Conservation (phyloP, 2,797 vertebrate species). For the Sebastes elongatus region DNA sequence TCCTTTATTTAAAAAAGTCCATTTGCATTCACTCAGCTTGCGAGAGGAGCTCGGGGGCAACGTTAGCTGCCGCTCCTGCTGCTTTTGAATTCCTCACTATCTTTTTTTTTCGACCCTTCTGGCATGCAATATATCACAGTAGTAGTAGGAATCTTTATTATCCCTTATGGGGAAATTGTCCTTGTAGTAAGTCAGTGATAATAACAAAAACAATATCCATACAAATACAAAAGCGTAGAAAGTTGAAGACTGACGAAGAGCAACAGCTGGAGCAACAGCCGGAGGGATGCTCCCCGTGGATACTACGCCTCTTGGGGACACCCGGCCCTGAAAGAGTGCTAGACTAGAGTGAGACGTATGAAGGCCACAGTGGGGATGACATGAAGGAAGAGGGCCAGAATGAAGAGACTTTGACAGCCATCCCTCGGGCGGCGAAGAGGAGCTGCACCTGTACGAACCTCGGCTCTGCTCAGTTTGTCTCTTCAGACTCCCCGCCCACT, state of each 20-base stretch:
- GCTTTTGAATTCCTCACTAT: constrained; percentile 62
- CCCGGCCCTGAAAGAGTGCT: constrained; percentile 34
- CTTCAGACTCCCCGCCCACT: constrained; percentile 29
- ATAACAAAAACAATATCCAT: constrained; percentile 66
- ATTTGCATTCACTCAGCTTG: constrained; percentile 69
- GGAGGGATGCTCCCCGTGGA: constrained; percentile 41
- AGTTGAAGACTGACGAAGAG: constrained; percentile 46
- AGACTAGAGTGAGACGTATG: constrained; percentile 40
- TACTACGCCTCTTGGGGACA: constrained; percentile 29
- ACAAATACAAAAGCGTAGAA: constrained; percentile 20
- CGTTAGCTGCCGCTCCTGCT: constrained; percentile 56
- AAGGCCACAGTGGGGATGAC: constrained; percentile 43
- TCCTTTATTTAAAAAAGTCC: constrained; percentile 58
- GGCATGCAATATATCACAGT: constrained; percentile 64
- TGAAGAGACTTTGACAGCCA: constrained; percentile 61
- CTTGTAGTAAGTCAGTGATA: constrained; percentile 60
- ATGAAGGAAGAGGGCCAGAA: constrained; percentile 24
- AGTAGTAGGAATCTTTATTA: constrained; percentile 66
- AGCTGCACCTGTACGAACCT: constrained; percentile 70
- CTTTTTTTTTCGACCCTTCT: constrained; percentile 55
- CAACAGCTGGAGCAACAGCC: constrained; percentile 69
- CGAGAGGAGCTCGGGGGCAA: constrained; percentile 54
- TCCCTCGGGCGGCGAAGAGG: constrained; percentile 53
- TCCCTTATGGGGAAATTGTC: constrained; percentile 64
- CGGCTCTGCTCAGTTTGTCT: constrained; percentile 53